Conservation (phyloP, 1,140 invertebrate genomes). For the Pissodes strobi region DNA sequence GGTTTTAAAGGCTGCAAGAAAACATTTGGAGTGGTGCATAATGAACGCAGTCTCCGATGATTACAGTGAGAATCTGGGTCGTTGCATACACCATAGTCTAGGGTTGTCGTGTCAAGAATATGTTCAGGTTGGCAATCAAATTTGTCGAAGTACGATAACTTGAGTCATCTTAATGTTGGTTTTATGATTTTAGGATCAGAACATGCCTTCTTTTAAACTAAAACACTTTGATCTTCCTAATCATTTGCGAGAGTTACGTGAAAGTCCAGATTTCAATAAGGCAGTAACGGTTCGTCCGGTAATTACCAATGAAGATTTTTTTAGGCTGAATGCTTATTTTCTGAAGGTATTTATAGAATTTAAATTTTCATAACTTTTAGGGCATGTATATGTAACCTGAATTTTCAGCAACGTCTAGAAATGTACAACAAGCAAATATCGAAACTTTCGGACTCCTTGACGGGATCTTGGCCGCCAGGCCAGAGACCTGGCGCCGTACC, state of each 20-base stretch:
- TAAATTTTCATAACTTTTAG: no score
- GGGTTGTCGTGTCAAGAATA: slow-evolving; percentile 63
- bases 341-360: no score
- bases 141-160: slow-evolving; percentile 7
- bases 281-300: slow-evolving; percentile 70
- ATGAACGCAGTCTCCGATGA: slow-evolving; percentile 77
- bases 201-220: slow-evolving; percentile 60
- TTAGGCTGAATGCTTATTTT: slow-evolving; percentile 73
- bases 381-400: no score
- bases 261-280: slow-evolving; percentile 60
- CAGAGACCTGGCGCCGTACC: slow-evolving; percentile 69
- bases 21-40: slow-evolving; percentile 82
- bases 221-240: slow-evolving; percentile 60
- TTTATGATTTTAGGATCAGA: slow-evolving; percentile 48
- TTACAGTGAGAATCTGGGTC: slow-evolving; percentile 80
- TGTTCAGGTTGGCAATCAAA: slow-evolving; percentile 57
- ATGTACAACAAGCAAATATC: slow-evolving; percentile 59
- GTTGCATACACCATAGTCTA: slow-evolving; percentile 75
- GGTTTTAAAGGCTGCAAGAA: slow-evolving; percentile 71
- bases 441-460: slow-evolving; percentile 57
- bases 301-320: slow-evolving; percentile 65
- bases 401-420: slow-evolving; percentile 58
- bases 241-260: slow-evolving; percentile 56
- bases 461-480: slow-evolving; percentile 78
- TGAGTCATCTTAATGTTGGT: neutral